Percentiles rank a stretch among this genome's conserved stretches.
Conservation (phyloP, 2,113 vertebrate species). For the Verasper variegatus region DNA sequence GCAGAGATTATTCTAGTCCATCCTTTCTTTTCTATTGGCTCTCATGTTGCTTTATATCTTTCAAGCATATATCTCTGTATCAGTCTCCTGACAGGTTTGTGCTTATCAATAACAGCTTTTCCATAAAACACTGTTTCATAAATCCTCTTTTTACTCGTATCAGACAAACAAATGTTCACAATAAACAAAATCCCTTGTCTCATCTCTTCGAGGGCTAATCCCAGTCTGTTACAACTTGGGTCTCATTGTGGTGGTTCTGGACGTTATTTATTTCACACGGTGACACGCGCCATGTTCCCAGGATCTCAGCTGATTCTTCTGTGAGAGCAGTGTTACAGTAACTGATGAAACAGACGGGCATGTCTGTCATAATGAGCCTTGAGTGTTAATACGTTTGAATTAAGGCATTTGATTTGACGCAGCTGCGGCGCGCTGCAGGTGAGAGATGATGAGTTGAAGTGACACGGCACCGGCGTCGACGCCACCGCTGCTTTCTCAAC, state of each 20-base stretch:
- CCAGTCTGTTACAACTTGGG: too few species aligned
- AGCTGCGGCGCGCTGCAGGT: conserved; percentile 10
- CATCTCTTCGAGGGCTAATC: neutral
- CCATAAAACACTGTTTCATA: neutral
- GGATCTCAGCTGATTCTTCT: neutral
- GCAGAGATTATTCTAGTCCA: too few species aligned
- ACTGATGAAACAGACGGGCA: neutral
- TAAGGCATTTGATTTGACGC: conserved; percentile 17
- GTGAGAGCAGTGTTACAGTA: neutral
- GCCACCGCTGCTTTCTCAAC: neutral
- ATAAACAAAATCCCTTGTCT: neutral
- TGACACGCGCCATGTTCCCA: neutral
- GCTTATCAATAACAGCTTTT: neutral
- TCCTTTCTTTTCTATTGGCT: too few species aligned
- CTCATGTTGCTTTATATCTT: neutral
- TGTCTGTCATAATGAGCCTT: neutral
- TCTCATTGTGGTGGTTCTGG: neutral
- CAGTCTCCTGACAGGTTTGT: neutral
- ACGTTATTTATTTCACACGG: neutral
- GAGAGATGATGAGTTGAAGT: conserved; percentile 15
- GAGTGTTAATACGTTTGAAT: conserved; percentile 7
- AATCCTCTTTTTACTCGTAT: neutral
- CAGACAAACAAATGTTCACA: neutral
- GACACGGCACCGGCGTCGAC: neutral
- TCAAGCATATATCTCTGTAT: neutral